Base-by-base conservation (phyloP, 2,113 vertebrate genomes). In the Pseudolaguvia tuberculata region DNA sequence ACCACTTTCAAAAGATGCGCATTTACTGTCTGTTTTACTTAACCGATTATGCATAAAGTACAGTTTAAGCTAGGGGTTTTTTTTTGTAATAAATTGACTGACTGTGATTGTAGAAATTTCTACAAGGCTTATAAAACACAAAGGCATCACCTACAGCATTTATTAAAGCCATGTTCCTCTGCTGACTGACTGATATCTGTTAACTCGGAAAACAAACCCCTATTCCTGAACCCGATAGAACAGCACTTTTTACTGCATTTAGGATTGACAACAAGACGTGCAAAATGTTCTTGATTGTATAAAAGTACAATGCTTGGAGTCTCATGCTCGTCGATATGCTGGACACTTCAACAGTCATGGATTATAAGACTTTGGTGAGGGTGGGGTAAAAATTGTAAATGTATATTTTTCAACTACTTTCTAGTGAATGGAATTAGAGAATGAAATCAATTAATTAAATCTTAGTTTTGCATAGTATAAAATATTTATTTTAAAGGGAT, bases 371-470 rank as follows among this genome's bases (percentile, higher is more conserved):
- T 84, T 73, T 48, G 42, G 63, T 50, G 25, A 53, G 67, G 39
- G 51, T 7, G 84, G 76, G 83, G 79, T 65, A 72, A 79, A 57
- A 86, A 80, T 51, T 82, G 10, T 53, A 85, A 86, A 85, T 82
- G 73, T 81, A 91, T 70, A 91, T 91, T 90, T 91, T 88, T 88
- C 78, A 88, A 83, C 77, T 87, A 86, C 89, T 90, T 91, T 91
- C 79, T 87, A 89, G 88, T 77, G 18, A 83, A 84, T 69, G 63
- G 53, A 83, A 81, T 62, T 83, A 86, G 84, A 83, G 52, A 55
- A 70, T 56, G 53, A 45, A 80, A 84, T 81, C 80, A 83, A 81
- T 86, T 83, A 75, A 86, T 78, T 75, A n/a, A n/a, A n/a, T 78
- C 77, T 78, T 88, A 86, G 79, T 84, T 87, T 84, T 86, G 63